A percentile compares a stretch with the other conserved stretches of the same genome.
These are phyloP conservation scores for Setophaga kirtlandii DNA, from an alignment of 2,113 vertebrate species.

Conservation along the genomic window DNA sequence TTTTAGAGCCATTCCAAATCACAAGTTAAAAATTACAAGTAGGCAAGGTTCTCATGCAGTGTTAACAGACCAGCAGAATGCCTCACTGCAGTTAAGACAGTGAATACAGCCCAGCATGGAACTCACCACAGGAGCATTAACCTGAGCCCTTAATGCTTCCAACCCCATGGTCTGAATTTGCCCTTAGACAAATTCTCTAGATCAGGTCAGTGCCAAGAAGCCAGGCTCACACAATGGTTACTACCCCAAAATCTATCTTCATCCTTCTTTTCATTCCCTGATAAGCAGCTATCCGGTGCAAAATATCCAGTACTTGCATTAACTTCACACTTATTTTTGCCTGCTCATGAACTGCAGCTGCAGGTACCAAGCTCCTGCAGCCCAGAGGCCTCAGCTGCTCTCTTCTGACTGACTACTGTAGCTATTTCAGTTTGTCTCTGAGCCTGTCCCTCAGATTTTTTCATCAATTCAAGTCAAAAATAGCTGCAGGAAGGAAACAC, in stretches of 20 bases:
- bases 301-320: neutral
- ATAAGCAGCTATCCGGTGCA: neutral
- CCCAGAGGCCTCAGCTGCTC: neutral
- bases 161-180: neutral
- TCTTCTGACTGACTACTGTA: neutral
- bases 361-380: neutral
- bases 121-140: neutral
- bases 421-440: neutral
- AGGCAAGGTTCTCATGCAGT: neutral
- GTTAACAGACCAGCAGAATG: neutral
- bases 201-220: neutral
- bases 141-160: neutral
- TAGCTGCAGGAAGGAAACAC: neutral
- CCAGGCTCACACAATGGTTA: neutral
- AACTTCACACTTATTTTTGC: neutral
- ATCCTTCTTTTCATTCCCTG: neutral
- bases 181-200: neutral
- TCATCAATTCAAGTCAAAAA: neutral
- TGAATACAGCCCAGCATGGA: neutral
- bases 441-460: neutral
- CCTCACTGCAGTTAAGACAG: neutral
- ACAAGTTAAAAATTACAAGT: neutral
- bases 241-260: neutral
- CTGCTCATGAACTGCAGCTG: neutral
- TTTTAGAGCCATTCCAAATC: neutral